phyloP scores from a whole-genome alignment of 1,140 invertebrate genomes.

The Notospermus geniculatus region DNA sequence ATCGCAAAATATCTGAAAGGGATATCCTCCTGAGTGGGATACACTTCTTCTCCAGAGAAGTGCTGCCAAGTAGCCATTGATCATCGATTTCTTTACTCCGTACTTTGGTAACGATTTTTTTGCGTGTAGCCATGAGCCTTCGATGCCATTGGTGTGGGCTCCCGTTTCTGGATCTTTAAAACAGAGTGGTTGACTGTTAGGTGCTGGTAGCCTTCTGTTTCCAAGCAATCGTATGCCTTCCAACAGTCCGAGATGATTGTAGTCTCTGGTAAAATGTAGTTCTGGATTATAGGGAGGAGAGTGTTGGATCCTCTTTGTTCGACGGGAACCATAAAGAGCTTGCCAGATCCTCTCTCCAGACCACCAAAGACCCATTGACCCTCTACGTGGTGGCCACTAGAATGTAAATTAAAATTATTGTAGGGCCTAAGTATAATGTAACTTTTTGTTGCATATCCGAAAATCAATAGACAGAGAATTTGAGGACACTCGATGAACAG shows the following conservation, averaged over 20 bases:
- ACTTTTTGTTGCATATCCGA: too few species aligned
- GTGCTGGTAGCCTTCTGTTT: neutral
- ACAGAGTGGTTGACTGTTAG: conserved; percentile 11
- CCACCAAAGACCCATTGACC: conserved; percentile 14
- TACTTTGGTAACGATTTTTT: conserved; percentile 10
- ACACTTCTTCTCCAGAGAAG: too few species aligned
- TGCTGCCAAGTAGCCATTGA: too few species aligned
- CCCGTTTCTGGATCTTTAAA: conserved; percentile 14
- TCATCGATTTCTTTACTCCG: too few species aligned
- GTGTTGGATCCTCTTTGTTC: neutral
- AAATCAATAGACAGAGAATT: too few species aligned
- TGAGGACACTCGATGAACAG: too few species aligned
- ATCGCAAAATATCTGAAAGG: too few species aligned
- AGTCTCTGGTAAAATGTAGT: conserved; percentile 6
- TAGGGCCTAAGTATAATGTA: too few species aligned
- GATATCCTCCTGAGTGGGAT: too few species aligned
- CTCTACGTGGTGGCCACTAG: conserved; percentile 4
- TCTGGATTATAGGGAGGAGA: conserved; percentile 2
- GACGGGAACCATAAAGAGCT: conserved; percentile 8
- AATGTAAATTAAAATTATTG: too few species aligned
- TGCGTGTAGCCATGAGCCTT: conserved; percentile 18
- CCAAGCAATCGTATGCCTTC: neutral
- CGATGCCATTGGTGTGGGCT: conserved; percentile 18
- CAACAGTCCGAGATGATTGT: conserved; percentile 10
- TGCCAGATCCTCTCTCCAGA: neutral